Base-by-base conservation (phyloP, 30 jellyfish, hydroid and myxozoan species). In the Chrysaora quinquecirrha region DNA sequence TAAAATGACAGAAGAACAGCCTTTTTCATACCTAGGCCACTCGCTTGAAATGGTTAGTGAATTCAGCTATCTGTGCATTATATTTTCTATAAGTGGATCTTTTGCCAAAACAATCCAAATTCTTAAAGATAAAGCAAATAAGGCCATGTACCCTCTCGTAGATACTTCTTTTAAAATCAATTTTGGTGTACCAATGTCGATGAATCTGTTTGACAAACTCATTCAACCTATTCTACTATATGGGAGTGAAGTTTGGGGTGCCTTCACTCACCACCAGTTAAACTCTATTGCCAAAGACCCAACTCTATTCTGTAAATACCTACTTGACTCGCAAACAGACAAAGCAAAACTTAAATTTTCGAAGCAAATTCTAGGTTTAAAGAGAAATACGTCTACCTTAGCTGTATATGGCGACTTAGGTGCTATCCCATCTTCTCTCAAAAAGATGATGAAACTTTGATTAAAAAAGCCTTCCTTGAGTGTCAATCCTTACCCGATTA, bases 201-300 rank as follows among this genome's bases (percentile, higher is more conserved):
- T 66, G 30, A 31, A 43, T 43, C 78, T 66, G 34, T 66, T 66
- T 31, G 60, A 66, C 78, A 66, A 66, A 43, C 78, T 66, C 34
- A 66, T 66, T 14, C 24, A 66, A 66, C 78, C 78, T 12, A 61
- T 61, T 21, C 30, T 66, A 21, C 60, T 66, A 66, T 66, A 66
- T 66, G 78, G 78, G 28, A 66, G 78, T 66, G 78, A 66, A 66
- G 25, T 66, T 21, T 66, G 52, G 78, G 78, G 78, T 7, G 20
- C 78, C 1, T 43, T 66, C 78, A 21, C 78, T 32, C 78, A 66
- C 0, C 78, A 66, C 34, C 78, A 66, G 52, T 43, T 66, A 0
- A 66, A 31, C 78, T 66, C 78, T 66, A 66, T 66, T 43, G 30
- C 78, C 34, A 66, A 20, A 43, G 58, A 43, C 58, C 58, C 58